A percentile compares a stretch with the other conserved stretches of the same genome.
phyloP scores from a whole-genome alignment of 2,113 vertebrate genomes.

The Eulacestoma nigropectus region DNA sequence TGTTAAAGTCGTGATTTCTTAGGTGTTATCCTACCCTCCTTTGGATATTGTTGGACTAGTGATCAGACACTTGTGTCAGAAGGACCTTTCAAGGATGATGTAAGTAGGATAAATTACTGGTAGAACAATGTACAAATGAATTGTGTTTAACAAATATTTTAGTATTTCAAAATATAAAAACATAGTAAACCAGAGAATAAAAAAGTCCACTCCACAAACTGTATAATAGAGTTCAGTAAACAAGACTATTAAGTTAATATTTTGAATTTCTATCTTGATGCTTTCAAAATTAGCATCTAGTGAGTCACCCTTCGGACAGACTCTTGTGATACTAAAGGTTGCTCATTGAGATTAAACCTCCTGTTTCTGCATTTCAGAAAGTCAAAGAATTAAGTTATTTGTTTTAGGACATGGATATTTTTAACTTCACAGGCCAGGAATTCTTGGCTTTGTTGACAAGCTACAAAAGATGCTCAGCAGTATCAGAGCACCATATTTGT shows the following conservation, averaged over 20 bases:
- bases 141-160: background rate
- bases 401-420: background rate
- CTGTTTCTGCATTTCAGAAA: background rate
- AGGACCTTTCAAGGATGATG: background rate
- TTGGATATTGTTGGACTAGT: background rate
- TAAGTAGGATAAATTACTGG: background rate
- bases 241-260: background rate
- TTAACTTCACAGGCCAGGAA: background rate
- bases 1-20: background rate
- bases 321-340: background rate
- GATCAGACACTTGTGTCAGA: background rate
- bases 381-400: background rate
- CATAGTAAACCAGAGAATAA: background rate
- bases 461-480: background rate
- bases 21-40: background rate
- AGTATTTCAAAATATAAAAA: background rate
- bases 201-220: background rate
- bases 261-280: background rate
- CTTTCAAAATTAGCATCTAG: background rate
- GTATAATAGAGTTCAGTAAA: background rate
- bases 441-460: background rate
- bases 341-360: background rate
- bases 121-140: background rate
- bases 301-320: background rate
- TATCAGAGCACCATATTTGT: accelerated